A percentile compares a stretch with the other conserved stretches of the same genome.
phyloP scores from a whole-genome alignment of 1,140 invertebrate species.

The Drosophila mayri region DNA sequence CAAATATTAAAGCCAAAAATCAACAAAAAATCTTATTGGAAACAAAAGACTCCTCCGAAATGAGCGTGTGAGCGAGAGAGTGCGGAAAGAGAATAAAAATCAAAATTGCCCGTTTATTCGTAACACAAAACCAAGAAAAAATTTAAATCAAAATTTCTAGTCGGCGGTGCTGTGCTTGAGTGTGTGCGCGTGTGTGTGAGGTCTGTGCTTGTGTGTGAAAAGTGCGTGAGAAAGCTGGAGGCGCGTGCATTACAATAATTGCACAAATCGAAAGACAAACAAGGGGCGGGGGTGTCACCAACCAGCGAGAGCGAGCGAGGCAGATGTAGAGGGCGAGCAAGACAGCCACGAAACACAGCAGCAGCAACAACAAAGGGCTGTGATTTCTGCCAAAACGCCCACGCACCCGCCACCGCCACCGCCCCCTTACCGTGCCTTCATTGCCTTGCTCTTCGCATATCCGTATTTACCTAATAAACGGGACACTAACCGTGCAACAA shows the following conservation, averaged over 20 bases:
- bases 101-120: slow-evolving; percentile 27
- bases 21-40: slow-evolving; percentile 26
- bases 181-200: slow-evolving; percentile 3
- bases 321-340: not conserved
- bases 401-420: slow-evolving; percentile 18
- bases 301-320: slow-evolving; percentile 12
- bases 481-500: slow-evolving; percentile 10
- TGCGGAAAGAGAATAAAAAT: slow-evolving; percentile 9
- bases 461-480: slow-evolving; percentile 49
- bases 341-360: slow-evolving; percentile 8
- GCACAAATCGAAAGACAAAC: slow-evolving; percentile 32
- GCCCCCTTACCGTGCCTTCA: not conserved
- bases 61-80: slow-evolving; percentile 10
- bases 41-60: slow-evolving; percentile 37
- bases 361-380: slow-evolving; percentile 36
- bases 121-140: slow-evolving; percentile 32
- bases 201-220: slow-evolving; percentile 19
- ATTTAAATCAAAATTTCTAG: slow-evolving; percentile 17
- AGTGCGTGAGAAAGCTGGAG: slow-evolving; percentile 49
- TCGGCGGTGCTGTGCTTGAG: not conserved
- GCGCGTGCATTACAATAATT: slow-evolving; percentile 61
- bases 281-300: slow-evolving; percentile 29
- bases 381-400: slow-evolving; percentile 37
- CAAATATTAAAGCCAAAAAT: slow-evolving; percentile 1
- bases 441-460: slow-evolving; percentile 16